phyloP scores from a whole-genome alignment of 2,797 vertebrate species.

The Ctenochaetus hawaiiensis region DNA sequence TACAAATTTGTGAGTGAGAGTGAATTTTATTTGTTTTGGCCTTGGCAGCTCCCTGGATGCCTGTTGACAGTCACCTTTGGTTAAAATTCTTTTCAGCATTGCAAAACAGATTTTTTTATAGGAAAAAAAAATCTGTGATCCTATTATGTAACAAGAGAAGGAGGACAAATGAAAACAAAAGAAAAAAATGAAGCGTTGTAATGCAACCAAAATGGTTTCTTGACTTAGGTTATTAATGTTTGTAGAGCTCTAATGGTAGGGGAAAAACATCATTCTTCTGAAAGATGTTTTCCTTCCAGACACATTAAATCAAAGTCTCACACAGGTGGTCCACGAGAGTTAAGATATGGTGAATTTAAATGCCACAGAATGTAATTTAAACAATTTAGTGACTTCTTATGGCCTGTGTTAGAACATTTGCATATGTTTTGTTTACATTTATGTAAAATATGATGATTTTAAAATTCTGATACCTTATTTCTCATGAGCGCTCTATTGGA shows the following conservation, averaged over 20 bases:
- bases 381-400: too few relatives aligned
- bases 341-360: neutral
- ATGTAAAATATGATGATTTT: too few relatives aligned
- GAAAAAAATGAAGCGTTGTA: neutral
- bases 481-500: too few relatives aligned
- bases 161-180: neutral
- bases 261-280: too few relatives aligned
- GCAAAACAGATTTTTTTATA: neutral
- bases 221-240: neutral
- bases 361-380: too few relatives aligned
- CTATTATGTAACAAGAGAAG: constrained; percentile 14
- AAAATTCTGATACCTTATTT: too few relatives aligned
- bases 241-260: too few relatives aligned
- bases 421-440: neutral
- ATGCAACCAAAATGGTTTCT: neutral
- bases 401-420: neutral
- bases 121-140: neutral
- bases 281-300: too few relatives aligned
- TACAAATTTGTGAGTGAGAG: constrained; percentile 34
- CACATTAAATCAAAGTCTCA: neutral
- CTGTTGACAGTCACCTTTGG: constrained; percentile 43
- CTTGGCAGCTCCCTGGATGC: constrained; percentile 28
- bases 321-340: neutral
- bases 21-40: constrained; percentile 62
- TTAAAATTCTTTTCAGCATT: constrained; percentile 23